Percentiles rank a stretch among this genome's conserved stretches.
These are phyloP conservation scores for Phataginus tetradactyla DNA, from an alignment of 2,797 vertebrate genomes.

Conservation along the genomic window DNA sequence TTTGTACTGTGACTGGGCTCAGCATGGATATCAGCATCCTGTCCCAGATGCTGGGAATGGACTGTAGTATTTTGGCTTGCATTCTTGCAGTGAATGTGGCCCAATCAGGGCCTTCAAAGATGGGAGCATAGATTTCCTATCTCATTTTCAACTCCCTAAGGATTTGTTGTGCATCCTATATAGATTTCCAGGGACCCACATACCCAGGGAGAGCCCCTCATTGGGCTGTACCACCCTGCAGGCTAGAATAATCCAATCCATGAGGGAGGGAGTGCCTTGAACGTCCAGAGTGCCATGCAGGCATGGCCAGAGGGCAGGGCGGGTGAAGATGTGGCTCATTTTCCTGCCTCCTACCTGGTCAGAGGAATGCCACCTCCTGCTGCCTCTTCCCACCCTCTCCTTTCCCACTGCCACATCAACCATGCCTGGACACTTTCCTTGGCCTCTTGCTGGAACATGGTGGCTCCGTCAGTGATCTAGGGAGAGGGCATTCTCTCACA, in stretches of 20 bases:
- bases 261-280: too few relatives aligned
- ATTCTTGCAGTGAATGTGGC: neutral
- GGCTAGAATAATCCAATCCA: neutral
- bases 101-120: neutral
- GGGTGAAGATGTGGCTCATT: neutral
- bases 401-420: neutral
- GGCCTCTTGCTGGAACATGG: neutral
- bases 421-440: neutral
- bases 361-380: neutral
- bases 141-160: neutral
- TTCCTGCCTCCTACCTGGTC: neutral
- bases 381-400: too few relatives aligned
- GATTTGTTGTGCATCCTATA: neutral
- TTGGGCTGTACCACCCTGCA: neutral
- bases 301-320: neutral
- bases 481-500: neutral
- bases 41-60: neutral
- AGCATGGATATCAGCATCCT: neutral
- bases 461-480: neutral
- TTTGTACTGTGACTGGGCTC: neutral
- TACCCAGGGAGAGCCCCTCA: neutral
- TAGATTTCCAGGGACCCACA: neutral
- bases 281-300: neutral
- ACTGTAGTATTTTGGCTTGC: neutral
- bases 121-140: neutral